Percentiles rank a stretch among this genome's conserved stretches.
Conservation (phyloP, 2,797 vertebrate species). For the Falco concolor region DNA sequence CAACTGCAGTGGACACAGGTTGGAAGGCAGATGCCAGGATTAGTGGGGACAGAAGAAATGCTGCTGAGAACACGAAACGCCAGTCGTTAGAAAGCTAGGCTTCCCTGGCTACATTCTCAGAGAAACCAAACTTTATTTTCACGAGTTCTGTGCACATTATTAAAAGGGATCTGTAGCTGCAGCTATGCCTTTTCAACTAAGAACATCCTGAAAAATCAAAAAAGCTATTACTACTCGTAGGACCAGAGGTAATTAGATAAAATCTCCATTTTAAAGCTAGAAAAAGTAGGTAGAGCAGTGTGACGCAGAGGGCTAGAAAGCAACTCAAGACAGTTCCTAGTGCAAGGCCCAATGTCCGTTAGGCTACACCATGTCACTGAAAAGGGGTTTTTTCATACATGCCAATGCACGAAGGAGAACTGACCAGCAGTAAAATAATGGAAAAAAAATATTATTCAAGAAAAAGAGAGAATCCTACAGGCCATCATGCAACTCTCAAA, state of each 20-base stretch:
- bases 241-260: background rate
- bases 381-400: background rate
- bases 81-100: background rate
- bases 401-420: background rate
- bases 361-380: background rate
- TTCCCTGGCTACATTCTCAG: background rate
- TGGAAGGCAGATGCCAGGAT: background rate
- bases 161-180: background rate
- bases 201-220: background rate
- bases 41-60: background rate
- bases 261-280: background rate
- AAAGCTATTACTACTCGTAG: rapidly evolving
- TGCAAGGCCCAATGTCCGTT: background rate
- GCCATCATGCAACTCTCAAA: background rate
- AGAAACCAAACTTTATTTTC: background rate
- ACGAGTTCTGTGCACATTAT: background rate
- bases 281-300: background rate
- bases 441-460: background rate
- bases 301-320: background rate
- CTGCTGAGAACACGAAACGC: background rate
- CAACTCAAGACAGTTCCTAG: background rate
- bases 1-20: background rate
- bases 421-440: background rate
- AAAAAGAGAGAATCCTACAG: background rate
- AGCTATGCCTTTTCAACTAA: background rate